Conservation (phyloP, 2,113 vertebrate genomes). For the Sylvicapra grimmia region DNA sequence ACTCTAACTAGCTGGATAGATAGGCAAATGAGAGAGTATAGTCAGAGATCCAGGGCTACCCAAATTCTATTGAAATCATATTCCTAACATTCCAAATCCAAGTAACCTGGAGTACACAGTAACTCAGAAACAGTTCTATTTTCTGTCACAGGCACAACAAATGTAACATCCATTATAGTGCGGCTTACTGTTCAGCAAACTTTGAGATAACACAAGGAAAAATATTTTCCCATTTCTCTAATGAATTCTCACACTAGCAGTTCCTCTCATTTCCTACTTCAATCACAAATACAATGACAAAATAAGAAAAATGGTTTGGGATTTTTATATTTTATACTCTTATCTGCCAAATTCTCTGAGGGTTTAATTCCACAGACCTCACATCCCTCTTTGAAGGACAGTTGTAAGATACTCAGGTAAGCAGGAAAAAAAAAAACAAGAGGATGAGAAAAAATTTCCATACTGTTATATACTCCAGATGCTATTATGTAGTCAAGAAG, state of each 20-base stretch:
- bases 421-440: not conserved
- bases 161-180: not conserved
- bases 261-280: not conserved
- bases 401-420: not conserved
- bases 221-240: not conserved
- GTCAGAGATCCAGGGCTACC: not conserved
- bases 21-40: not conserved
- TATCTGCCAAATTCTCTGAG: not conserved
- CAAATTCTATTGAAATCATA: not conserved
- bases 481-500: not conserved
- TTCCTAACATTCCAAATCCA: not conserved
- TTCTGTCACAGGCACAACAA: not conserved
- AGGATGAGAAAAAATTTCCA: not conserved
- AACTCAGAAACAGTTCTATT: not conserved
- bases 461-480: not conserved
- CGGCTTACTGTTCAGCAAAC: not conserved
- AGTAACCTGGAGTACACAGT: not conserved
- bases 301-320: not conserved
- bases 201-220: not conserved
- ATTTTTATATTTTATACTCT: not conserved
- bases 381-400: not conserved
- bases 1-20: not conserved
- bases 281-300: not conserved
- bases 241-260: constrained; percentile 22
- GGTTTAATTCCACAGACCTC: not conserved